These are phyloP conservation scores for Pseudomyrmex gracilis DNA, from an alignment of 1,140 invertebrate species.

Conservation along the genomic window DNA sequence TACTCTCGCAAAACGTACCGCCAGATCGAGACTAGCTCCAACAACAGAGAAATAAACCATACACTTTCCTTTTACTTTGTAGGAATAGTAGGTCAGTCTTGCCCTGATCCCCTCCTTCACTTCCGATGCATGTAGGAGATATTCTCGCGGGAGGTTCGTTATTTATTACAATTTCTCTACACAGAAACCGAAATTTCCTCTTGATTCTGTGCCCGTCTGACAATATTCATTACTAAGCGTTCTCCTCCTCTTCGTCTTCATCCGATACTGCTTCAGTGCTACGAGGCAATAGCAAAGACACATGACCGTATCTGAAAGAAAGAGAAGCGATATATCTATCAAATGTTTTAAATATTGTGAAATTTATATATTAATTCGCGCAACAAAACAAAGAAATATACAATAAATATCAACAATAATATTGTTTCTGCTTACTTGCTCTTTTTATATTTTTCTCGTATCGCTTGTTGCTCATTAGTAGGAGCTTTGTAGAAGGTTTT, in stretches of 20 bases:
- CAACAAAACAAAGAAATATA: neutral
- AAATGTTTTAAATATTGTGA: neutral
- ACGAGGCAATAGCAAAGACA: conserved; percentile 81
- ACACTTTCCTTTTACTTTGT: conserved; percentile 68
- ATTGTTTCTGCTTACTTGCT: conserved; percentile 87
- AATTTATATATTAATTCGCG: neutral
- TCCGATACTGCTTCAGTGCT: conserved; percentile 77
- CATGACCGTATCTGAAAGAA: conserved; percentile 80
- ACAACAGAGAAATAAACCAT: conserved; percentile 61
- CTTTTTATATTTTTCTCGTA: conserved; percentile 93
- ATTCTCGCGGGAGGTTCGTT: conserved; percentile 77
- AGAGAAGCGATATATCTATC: neutral
- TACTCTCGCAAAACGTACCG: conserved; percentile 57
- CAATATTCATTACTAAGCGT: conserved; percentile 73
- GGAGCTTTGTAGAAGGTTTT: conserved; percentile 89
- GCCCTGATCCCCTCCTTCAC: conserved; percentile 76
- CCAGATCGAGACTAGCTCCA: conserved; percentile 66
- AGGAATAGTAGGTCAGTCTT: conserved; percentile 78
- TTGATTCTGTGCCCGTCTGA: conserved; percentile 40
- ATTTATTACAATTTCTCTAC: conserved; percentile 60
- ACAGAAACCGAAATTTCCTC: conserved; percentile 50
- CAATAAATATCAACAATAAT: conserved; percentile 3
- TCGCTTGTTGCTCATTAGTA: conserved; percentile 91
- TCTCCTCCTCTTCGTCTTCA: conserved; percentile 82
- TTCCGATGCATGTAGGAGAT: conserved; percentile 38